A percentile compares a stretch with the other conserved stretches of the same genome.
Evolutionary conservation across 2,113 vertebrate species (phyloP).

Genomic region (Megalops atlanticus): DNA sequence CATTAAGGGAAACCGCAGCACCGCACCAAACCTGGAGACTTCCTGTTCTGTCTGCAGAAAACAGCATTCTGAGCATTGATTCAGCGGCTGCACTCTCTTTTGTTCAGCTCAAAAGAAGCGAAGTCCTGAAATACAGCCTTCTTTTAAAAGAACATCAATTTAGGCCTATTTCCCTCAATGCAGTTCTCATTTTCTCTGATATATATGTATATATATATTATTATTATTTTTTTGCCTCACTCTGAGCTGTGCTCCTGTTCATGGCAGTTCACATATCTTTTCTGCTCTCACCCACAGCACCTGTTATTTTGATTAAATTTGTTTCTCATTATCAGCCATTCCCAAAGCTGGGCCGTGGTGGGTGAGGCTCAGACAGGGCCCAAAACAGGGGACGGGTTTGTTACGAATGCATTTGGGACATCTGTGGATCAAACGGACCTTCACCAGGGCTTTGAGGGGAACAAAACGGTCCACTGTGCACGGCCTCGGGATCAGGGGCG

Average conservation of each 20-base stretch:
- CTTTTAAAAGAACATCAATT: not conserved
- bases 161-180: not conserved
- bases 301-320: not conserved
- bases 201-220: too few species aligned
- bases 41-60: conserved; percentile 6
- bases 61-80: not conserved
- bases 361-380: not conserved
- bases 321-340: not conserved
- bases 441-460: conserved; percentile 22
- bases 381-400: not conserved
- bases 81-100: not conserved
- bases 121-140: not conserved
- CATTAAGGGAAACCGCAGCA: not conserved
- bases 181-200: not conserved
- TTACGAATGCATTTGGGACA: conserved; percentile 25
- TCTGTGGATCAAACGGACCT: conserved; percentile 50
- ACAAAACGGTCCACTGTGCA: conserved; percentile 54
- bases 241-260: too few species aligned
- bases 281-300: not conserved
- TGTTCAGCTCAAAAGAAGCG: not conserved
- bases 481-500: not conserved
- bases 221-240: too few species aligned
- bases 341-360: not conserved
- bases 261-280: not conserved
- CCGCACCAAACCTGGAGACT: not conserved